A percentile compares a stretch with the other conserved stretches of the same genome.
These are phyloP conservation scores for Pedionomus torquatus DNA, from an alignment of 2,113 vertebrate species.

Conservation along the genomic window DNA sequence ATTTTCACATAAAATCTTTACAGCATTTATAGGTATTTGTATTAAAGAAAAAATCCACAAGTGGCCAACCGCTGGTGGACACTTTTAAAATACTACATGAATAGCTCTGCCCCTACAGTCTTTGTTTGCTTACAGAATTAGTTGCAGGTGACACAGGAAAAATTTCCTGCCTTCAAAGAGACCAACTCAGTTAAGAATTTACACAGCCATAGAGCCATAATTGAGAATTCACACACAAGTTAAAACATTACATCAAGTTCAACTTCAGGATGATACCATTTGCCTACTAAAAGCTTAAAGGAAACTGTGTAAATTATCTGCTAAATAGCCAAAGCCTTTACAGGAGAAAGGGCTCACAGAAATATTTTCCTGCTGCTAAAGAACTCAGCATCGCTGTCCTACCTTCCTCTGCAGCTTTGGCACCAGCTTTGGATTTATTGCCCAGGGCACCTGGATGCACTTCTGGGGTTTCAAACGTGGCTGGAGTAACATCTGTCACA, in stretches of 20 bases:
- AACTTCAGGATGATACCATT: neutral
- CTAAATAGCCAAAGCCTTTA: neutral
- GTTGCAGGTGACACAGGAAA: neutral
- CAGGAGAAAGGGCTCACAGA: neutral
- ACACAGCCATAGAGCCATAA: neutral
- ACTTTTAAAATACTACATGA: neutral
- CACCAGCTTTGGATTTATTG: conserved; percentile 57
- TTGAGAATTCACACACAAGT: neutral
- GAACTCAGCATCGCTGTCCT: neutral
- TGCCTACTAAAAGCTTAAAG: neutral
- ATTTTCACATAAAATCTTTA: neutral
- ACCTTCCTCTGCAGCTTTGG: conserved; percentile 79
- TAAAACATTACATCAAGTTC: neutral
- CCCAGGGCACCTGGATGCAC: conserved; percentile 71
- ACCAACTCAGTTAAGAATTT: neutral
- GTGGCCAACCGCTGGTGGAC: neutral
- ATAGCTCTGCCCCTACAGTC: neutral
- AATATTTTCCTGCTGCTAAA: neutral
- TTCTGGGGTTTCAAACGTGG: conserved; percentile 94
- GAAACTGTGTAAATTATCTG: neutral
- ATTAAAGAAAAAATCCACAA: neutral
- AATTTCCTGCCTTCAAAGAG: neutral
- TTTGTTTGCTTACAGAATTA: neutral
- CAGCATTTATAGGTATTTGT: neutral
- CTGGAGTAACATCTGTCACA: conserved; percentile 88